Evolutionary conservation across 2,797 vertebrate genomes (phyloP).

Genomic region (Poecilia velifera): DNA sequence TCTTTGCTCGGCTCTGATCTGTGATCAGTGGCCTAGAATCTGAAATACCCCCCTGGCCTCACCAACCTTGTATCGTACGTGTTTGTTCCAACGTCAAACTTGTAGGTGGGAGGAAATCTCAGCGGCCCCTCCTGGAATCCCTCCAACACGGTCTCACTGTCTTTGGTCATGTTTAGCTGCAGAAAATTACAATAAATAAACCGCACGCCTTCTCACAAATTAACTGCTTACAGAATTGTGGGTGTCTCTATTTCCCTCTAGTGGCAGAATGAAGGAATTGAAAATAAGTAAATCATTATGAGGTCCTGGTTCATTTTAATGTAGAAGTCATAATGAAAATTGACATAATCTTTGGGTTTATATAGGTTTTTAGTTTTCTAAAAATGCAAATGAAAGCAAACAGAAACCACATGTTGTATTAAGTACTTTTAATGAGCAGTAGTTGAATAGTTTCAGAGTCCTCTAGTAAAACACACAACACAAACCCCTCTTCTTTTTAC

Average conservation of each 20-base stretch:
- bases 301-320: not conserved
- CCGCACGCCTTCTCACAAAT: not conserved
- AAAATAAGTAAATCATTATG: not conserved
- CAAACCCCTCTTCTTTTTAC: constrained; percentile 67
- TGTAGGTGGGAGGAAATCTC: constrained; percentile 96
- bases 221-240: not conserved
- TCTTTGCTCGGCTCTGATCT: constrained; percentile 14
- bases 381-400: not conserved
- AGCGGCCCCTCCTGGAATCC: constrained; percentile 94
- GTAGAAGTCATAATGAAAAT: not conserved
- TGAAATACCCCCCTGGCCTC: constrained; percentile 9
- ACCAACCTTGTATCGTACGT: constrained; percentile 95
- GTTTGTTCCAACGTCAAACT: constrained; percentile 95
- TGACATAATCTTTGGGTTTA: not conserved
- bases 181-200: constrained; percentile 33
- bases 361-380: not conserved
- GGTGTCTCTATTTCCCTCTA: constrained; percentile 45
- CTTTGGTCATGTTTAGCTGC: constrained; percentile 96
- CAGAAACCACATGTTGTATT: not conserved
- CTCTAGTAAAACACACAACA: not conserved
- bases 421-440: not conserved
- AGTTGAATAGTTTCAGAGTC: constrained; percentile 6
- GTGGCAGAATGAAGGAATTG: constrained; percentile 32
- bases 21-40: constrained; percentile 38
- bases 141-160: constrained; percentile 89